Conservation (phyloP, 2,113 vertebrate genomes). For the Tursiops truncatus region DNA sequence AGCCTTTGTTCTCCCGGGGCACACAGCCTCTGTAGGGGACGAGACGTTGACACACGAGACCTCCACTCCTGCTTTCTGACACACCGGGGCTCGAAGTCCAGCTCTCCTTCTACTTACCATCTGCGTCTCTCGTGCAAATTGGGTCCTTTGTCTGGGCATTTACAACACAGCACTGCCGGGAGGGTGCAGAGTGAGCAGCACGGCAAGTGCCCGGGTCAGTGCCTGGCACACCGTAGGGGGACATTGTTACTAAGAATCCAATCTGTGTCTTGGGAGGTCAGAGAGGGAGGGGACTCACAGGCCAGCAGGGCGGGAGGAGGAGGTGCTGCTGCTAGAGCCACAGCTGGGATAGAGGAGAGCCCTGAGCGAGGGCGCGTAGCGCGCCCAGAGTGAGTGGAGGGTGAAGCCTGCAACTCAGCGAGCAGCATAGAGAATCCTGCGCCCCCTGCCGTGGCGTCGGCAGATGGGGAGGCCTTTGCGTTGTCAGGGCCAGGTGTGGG, state of each 20-base stretch:
- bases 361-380: neutral
- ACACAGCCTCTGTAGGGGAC: neutral
- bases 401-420: neutral
- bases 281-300: neutral
- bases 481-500: neutral
- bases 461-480: neutral
- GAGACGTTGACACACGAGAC: neutral
- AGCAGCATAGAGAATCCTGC: fast-evolving
- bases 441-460: fast-evolving
- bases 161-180: fast-evolving
- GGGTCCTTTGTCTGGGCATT: no score
- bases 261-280: neutral
- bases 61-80: neutral
- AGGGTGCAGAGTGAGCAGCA: neutral
- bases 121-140: neutral
- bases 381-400: neutral
- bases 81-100: no score
- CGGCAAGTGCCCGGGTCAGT: neutral
- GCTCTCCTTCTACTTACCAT: neutral
- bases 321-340: neutral
- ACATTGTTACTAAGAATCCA: neutral
- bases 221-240: no score
- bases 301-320: neutral
- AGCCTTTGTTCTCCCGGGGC: neutral
- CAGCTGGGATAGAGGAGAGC: neutral